phyloP scores from a whole-genome alignment of 2,888 invertebrate species.

The Frankliniella intonsa region DNA sequence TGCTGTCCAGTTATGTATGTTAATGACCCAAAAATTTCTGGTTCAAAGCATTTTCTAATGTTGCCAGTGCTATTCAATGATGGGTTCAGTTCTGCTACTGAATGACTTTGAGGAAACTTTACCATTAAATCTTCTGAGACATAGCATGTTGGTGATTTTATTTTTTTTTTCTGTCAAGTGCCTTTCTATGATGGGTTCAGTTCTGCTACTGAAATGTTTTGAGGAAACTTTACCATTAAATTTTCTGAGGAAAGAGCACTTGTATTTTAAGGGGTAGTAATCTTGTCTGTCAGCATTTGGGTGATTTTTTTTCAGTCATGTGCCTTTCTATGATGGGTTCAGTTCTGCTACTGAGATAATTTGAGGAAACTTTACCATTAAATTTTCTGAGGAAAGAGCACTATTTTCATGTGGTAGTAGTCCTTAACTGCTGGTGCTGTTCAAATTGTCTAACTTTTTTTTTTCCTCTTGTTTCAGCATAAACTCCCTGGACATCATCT shows the following conservation, averaged over 20 bases:
- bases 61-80: background rate
- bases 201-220: background rate
- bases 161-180: background rate
- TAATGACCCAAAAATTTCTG: no score
- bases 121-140: background rate
- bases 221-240: background rate
- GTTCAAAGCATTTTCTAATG: no score
- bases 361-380: background rate
- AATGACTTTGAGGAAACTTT: background rate
- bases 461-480: background rate
- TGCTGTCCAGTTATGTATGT: background rate
- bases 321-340: background rate
- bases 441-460: background rate
- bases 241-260: background rate
- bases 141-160: background rate
- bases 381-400: background rate
- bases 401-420: background rate
- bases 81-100: background rate
- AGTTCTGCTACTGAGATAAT: conserved; percentile 2
- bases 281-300: no score
- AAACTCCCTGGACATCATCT: background rate
- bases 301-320: no score
- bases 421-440: background rate
- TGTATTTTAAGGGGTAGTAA: no score
- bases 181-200: background rate